These are phyloP conservation scores for Neolamprologus falcicula DNA, from an alignment of 2,113 vertebrate species.

Conservation along the genomic window DNA sequence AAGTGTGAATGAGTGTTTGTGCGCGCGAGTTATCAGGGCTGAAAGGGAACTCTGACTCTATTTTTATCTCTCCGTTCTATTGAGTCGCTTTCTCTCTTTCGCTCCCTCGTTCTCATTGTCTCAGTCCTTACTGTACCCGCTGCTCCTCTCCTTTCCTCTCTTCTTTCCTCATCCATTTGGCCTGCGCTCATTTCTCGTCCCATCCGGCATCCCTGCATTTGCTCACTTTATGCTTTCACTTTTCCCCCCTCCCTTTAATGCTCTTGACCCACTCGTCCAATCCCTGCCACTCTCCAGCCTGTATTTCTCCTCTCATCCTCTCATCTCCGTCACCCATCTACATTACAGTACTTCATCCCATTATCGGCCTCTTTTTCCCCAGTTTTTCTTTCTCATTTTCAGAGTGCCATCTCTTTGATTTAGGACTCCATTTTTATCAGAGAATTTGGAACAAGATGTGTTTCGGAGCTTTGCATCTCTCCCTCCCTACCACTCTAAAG, in stretches of 20 bases:
- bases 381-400: neutral
- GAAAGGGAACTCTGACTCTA: neutral
- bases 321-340: neutral
- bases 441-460: slow-evolving; percentile 21
- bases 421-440: neutral
- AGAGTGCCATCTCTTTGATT: slow-evolving; percentile 27
- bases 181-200: neutral
- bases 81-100: neutral
- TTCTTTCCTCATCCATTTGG: neutral
- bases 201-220: neutral
- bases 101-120: neutral
- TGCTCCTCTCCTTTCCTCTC: neutral
- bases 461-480: slow-evolving; percentile 13
- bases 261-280: neutral
- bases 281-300: neutral
- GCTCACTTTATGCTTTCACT: neutral
- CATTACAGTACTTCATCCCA: neutral
- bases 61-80: neutral
- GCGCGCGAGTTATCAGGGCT: neutral
- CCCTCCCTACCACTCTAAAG: neutral
- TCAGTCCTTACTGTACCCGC: neutral
- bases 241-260: neutral
- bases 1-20: neutral
- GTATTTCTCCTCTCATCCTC: neutral
- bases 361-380: neutral